Evolutionary conservation across 2,888 invertebrate species (phyloP), one percentile per base, ranked within the genome.

Genomic region (Synanthedon andrenaeformis): DNA sequence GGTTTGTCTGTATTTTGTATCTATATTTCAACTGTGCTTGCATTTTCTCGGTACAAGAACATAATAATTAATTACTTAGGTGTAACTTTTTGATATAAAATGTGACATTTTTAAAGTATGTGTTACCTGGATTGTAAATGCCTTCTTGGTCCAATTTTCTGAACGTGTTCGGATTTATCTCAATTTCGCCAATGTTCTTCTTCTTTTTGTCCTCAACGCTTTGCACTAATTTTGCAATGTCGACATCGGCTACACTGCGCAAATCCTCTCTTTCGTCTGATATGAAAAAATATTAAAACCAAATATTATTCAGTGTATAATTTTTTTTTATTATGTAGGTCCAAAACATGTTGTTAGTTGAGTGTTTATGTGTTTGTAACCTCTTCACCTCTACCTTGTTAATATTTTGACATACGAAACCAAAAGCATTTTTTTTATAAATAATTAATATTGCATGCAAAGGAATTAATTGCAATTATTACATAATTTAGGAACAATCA

Each of bases 191-290:
- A 3, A 83, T 62, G 52, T 78, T 81, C 57, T 79, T 84, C 49
- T 65, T 71, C 59, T 84, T 85, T 57, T 74, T 76, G 35, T 70
- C 74, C 54, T 86, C 77, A 3, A 82, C 77, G 51, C 69, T 76
- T 57, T 82, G 76, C 3, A 86, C 81, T 23, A 87, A 67, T 59
- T 87, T 87, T 2, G 86, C 85, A 35, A 87, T 86, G 57, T 87
- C 87, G 3, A 87, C 83, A 56, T 79, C 82, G 6, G 87, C 74
- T 1, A 87, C 86, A 59, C 86, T 77, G 23, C 86, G 81, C 0
- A 87, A 74, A 56, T 87, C 87, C 62, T 87, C 86, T 13, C 87
- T 74, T 69, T 87, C 87, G 69, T 87, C 87, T 87, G 66, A 67
- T 58, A 35, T 35, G 1, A 10, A 23, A 23, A 35, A 35, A 35